phyloP scores from a whole-genome alignment of 2,113 vertebrate species.

The Tinamus guttatus region DNA sequence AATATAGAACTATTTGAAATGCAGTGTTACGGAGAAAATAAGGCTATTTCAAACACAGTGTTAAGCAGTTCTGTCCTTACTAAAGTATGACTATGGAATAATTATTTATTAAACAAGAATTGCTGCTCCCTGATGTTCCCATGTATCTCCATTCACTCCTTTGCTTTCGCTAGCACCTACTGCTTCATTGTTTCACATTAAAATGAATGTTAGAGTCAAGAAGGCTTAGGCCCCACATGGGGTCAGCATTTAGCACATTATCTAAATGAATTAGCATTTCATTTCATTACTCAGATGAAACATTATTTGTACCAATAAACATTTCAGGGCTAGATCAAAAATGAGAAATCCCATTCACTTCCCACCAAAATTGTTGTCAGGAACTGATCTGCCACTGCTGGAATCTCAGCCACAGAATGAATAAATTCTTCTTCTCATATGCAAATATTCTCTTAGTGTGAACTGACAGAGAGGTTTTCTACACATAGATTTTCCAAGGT shows the following conservation, averaged over 20 bases:
- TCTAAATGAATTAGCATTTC: background rate
- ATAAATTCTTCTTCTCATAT: constrained; percentile 40
- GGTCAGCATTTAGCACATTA: background rate
- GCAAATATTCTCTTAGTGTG: constrained; percentile 41
- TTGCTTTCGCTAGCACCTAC: background rate
- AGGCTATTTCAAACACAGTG: background rate
- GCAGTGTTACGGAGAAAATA: background rate
- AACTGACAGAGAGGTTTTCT: background rate
- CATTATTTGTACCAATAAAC: background rate
- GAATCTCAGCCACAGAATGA: background rate
- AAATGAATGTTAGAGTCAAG: background rate
- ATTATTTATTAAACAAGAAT: background rate
- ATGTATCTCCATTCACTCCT: background rate
- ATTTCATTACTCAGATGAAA: background rate
- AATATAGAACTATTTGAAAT: background rate
- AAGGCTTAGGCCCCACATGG: background rate
- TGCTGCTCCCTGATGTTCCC: background rate
- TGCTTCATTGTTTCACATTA: background rate
- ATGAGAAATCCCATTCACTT: background rate
- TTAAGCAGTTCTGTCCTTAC: background rate
- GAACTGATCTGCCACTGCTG: background rate
- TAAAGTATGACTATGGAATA: background rate
- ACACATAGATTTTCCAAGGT: background rate
- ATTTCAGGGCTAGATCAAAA: background rate
- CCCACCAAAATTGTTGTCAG: background rate